These are phyloP conservation scores for Crepidodera aurea DNA, from an alignment of 2,888 invertebrate genomes.

Conservation along the genomic window DNA sequence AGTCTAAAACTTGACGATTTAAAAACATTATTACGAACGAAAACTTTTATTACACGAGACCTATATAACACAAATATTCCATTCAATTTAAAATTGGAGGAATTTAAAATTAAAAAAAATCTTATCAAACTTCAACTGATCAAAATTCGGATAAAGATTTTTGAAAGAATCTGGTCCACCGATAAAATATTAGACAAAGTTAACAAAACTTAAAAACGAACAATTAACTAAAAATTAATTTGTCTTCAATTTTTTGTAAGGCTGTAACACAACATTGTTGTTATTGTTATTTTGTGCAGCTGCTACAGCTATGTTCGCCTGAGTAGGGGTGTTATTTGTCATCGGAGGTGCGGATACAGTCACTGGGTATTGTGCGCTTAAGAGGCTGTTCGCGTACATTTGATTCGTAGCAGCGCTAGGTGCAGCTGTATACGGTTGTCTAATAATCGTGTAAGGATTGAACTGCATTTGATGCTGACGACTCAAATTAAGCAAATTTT, in stretches of 20 bases:
- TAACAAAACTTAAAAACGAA: conserved; percentile 23
- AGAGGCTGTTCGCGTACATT: conserved; percentile 50
- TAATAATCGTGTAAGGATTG: conserved; percentile 63
- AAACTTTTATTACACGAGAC: neutral
- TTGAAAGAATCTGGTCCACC: conserved; percentile 9
- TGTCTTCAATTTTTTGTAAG: conserved; percentile 92
- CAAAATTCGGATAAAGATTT: neutral
- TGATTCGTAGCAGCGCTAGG: conserved; percentile 10
- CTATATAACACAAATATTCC: neutral
- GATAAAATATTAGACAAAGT: conserved; percentile 24
- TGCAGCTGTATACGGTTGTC: conserved; percentile 57
- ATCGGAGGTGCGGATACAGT: conserved; percentile 59
- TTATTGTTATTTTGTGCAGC: conserved; percentile 61
- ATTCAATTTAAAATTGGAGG: neutral
- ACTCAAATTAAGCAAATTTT: conserved; percentile 53
- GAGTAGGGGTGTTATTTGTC: conserved; percentile 54
- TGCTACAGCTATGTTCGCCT: conserved; percentile 54
- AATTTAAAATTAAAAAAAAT: too few species aligned
- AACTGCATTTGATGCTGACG: conserved; percentile 58
- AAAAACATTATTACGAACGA: neutral
- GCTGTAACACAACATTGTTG: conserved; percentile 73
- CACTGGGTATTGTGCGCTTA: conserved; percentile 60
- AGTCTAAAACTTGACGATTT: neutral
- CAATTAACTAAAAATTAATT: conserved; percentile 67
- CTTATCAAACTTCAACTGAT: neutral